These are phyloP conservation scores for Salminus brasiliensis DNA, from an alignment of 2,113 vertebrate species.

Conservation along the genomic window DNA sequence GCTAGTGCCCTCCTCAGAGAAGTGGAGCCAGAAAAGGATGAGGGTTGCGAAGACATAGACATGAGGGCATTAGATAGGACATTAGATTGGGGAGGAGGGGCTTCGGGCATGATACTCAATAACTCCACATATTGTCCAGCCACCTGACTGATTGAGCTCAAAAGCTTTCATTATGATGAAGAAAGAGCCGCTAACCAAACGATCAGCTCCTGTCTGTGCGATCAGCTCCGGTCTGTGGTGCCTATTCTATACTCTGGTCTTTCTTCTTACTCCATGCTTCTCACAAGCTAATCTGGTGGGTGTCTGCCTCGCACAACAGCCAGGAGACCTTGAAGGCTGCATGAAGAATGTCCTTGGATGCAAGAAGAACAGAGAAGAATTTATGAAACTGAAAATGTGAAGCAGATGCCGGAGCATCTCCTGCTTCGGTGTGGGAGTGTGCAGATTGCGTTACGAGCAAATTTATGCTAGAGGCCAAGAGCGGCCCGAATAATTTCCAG, in stretches of 20 bases:
- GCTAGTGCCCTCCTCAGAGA: no score
- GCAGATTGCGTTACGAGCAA: background rate
- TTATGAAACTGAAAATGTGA: background rate
- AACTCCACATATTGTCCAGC: no score
- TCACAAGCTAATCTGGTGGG: background rate
- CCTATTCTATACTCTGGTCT: background rate
- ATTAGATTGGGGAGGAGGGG: no score
- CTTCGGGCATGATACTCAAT: no score
- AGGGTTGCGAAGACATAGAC: no score
- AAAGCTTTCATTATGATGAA: no score
- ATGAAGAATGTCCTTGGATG: background rate
- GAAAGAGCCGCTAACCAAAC: background rate
- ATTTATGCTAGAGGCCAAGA: conserved; percentile 18
- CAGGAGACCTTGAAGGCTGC: background rate
- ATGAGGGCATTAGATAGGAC: no score
- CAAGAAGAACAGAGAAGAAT: background rate
- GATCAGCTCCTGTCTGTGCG: no score
- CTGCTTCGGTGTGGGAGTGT: background rate
- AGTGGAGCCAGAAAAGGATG: no score
- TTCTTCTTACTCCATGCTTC: background rate
- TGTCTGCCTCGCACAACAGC: background rate
- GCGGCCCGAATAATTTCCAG: conserved; percentile 23
- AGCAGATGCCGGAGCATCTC: background rate
- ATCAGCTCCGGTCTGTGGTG: no score
- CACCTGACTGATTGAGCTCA: no score